Evolutionary conservation across 2,888 invertebrate species (phyloP).

Genomic region (Polymixis lichenea): DNA sequence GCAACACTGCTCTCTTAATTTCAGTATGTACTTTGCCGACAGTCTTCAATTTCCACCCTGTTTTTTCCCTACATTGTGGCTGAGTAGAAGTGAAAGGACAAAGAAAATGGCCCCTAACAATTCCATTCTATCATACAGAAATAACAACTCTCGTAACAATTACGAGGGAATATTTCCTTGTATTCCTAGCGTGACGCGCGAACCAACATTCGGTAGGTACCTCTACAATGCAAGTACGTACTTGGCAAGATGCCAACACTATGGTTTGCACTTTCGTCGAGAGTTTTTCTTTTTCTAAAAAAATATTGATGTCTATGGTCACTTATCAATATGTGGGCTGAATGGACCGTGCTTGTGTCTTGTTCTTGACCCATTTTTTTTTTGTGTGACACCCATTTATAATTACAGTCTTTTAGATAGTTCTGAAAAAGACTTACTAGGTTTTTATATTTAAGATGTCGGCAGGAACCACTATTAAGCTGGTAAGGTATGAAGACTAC

Average conservation of each 20-base stretch:
- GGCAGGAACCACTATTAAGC: background rate
- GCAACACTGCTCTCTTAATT: too few relatives aligned
- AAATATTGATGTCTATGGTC: conserved; percentile 23
- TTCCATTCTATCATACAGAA: conserved; percentile 24
- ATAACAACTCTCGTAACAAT: conserved; percentile 28
- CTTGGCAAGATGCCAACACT: conserved; percentile 48
- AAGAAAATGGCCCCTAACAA: background rate
- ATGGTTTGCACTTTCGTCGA: conserved; percentile 23
- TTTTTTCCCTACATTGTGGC: background rate
- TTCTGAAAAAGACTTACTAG: background rate
- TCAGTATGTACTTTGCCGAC: too few relatives aligned
- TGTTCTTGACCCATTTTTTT: conserved; percentile 23
- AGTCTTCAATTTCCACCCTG: too few relatives aligned
- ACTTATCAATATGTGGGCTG: conserved; percentile 17
- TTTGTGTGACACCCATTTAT: background rate
- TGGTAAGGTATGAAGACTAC: too few relatives aligned
- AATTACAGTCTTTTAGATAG: background rate
- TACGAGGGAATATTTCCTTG: conserved; percentile 23
- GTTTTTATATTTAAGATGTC: background rate
- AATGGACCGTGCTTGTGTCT: background rate
- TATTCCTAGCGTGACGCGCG: conserved; percentile 8
- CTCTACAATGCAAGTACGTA: conserved; percentile 18
- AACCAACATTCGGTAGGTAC: conserved; percentile 21
- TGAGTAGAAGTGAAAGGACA: background rate
- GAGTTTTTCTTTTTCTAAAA: conserved; percentile 17